Conservation (phyloP, 2,888 invertebrate species). For the Euproctis similis region DNA sequence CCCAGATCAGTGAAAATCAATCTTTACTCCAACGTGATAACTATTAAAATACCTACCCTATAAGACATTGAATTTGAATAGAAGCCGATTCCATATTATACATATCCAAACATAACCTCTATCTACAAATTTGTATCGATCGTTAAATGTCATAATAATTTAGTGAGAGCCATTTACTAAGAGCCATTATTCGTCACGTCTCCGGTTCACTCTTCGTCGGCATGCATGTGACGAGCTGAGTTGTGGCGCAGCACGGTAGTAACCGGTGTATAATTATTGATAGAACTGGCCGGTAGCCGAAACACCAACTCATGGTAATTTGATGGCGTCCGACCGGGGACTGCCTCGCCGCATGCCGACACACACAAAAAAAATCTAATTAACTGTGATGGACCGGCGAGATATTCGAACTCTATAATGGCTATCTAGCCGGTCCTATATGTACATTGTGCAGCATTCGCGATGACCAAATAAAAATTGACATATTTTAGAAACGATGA, state of each 20-base stretch:
- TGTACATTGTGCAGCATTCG: conserved; percentile 50
- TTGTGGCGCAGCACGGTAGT: conserved; percentile 72
- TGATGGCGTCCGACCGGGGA: conserved; percentile 71
- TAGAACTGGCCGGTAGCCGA: conserved; percentile 64
- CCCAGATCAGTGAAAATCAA: no score
- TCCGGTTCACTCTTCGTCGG: conserved; percentile 17
- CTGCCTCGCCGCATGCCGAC: conserved; percentile 50
- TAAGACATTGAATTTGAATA: no score
- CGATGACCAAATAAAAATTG: conserved; percentile 52
- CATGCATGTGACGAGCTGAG: no score
- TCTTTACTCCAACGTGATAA: no score
- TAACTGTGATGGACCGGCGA: conserved; percentile 63
- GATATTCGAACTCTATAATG: no score
- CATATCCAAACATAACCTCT: conserved; percentile 10
- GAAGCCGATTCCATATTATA: not conserved
- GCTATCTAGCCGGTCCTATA: conserved; percentile 31
- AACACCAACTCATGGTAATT: conserved; percentile 75
- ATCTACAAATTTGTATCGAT: conserved; percentile 24
- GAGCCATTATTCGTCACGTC: conserved; percentile 49
- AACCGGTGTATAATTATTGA: conserved; percentile 75
- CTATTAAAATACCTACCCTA: no score
- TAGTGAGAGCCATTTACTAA: conserved; percentile 43
- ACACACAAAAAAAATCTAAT: conserved; percentile 77
- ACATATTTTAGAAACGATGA: conserved; percentile 26
- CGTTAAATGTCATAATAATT: conserved; percentile 48